Conservation (phyloP, 53 echinoderm and acorn worm species). For the Temnopleurus reevesii region DNA sequence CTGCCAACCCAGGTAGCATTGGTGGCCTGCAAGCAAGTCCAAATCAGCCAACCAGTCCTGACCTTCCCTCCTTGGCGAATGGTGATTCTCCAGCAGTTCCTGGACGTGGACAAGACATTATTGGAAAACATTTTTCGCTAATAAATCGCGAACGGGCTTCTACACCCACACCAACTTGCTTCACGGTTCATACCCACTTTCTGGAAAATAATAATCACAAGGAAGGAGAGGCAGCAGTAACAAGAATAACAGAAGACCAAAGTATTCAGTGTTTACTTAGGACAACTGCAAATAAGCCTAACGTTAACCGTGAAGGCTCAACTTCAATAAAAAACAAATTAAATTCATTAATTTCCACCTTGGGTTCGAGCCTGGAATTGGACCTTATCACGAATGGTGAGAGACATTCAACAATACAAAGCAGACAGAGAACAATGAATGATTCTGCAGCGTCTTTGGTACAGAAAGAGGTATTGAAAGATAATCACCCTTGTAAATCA, state of each 20-base stretch:
- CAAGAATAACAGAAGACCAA: not conserved
- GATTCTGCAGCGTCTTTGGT: slow-evolving; percentile 35
- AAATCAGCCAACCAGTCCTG: slow-evolving; percentile 84
- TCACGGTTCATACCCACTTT: slow-evolving; percentile 5
- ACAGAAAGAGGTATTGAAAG: slow-evolving; percentile 50
- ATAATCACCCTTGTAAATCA: slow-evolving; percentile 1
- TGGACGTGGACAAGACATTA: no score
- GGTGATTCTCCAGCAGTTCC: slow-evolving; percentile 50
- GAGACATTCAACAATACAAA: slow-evolving; percentile 10
- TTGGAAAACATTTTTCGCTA: slow-evolving; percentile 12
- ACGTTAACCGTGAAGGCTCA: not conserved
- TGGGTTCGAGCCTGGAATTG: slow-evolving; percentile 5
- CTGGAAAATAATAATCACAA: slow-evolving; percentile 56
- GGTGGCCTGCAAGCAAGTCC: slow-evolving; percentile 78
- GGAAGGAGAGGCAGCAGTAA: not conserved
- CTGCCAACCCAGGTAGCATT: slow-evolving; percentile 81
- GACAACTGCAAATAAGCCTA: no score
- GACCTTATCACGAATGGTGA: slow-evolving; percentile 48
- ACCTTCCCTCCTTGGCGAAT: slow-evolving; percentile 63
- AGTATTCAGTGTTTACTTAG: not conserved
- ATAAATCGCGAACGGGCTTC: not conserved
- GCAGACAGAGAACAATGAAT: slow-evolving; percentile 41
- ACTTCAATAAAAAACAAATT: slow-evolving; percentile 18
- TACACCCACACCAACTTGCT: slow-evolving; percentile 26
- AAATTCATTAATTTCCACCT: slow-evolving; percentile 52